Evolutionary conservation across 1,140 invertebrate genomes (phyloP), one percentile per base, ranked within the genome.

Genomic region (Drosophila ohnishii): DNA sequence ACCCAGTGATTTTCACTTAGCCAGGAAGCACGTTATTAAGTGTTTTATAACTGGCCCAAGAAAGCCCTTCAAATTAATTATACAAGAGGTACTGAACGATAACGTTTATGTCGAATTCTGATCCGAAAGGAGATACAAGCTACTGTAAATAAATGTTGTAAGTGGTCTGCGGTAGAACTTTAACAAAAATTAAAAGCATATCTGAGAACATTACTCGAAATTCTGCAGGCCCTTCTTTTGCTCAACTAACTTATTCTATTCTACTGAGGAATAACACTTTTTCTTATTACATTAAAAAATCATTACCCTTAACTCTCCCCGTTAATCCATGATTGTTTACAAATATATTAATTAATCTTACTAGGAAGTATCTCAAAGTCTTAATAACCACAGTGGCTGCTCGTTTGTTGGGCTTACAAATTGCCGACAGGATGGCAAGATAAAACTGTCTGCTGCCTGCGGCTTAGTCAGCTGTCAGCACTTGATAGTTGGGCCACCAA

Each of bases 401-500:
- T 39, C 35, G 11, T 64, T 50, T 14, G 34, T 19, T 40, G 34
- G 30, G 45, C 44, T 61, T 77, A 77, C 74, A 76, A 76, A 76
- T 76, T 76, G 66, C 62, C 42, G 45, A 58, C 42, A 37, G 34
- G 22, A 42, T 48, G 25, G 40, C 13, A 32, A 53, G 62, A 66
- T 53, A 66, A 50, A 82, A 75, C 65, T 72, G 78, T 76, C 71
- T 77, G 55, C 47, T 75, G 75, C 53, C 71, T 75, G 82, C 63
- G 78, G 73, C 82, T 85, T 70, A 85, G 60, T 62, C 81, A 63
- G 77, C 81, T 85, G 80, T 84, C 80, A 80, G 48, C 80, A 72
- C 70, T 71, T 71, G 65, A 60, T 75, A 71, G 79, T 62, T 59
- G 53, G 19, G 58, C 71, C 74, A 42, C 71, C 42, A 47, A 56